Percentiles rank a stretch among this genome's conserved stretches.
These are phyloP conservation scores for Serilophus lunatus DNA, from an alignment of 2,113 vertebrate species.

Conservation along the genomic window DNA sequence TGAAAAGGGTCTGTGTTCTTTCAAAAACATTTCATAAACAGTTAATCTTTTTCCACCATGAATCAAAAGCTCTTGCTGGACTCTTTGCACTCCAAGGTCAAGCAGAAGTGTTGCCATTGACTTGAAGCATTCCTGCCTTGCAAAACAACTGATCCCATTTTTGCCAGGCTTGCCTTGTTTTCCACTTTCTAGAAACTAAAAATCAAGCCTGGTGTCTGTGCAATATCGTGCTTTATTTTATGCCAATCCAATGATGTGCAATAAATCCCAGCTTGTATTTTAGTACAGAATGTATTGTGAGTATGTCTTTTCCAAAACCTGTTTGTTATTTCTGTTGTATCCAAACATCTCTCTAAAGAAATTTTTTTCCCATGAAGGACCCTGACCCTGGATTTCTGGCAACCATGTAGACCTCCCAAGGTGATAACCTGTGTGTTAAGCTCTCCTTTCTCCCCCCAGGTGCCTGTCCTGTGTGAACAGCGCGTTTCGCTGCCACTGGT, in stretches of 20 bases:
- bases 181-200: background rate
- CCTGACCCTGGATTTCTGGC: background rate
- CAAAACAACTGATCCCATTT: background rate
- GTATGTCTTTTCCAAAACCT: background rate
- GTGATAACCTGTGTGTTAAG: background rate
- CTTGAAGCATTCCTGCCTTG: background rate
- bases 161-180: background rate
- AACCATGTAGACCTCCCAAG: fast-evolving
- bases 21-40: slow-evolving; percentile 18
- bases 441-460: slow-evolving; percentile 65
- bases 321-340: background rate
- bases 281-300: background rate
- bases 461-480: slow-evolving; percentile 98
- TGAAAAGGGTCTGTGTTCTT: background rate
- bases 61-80: background rate
- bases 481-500: slow-evolving; percentile 98
- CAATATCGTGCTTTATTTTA: background rate
- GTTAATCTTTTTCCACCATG: background rate
- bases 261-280: background rate
- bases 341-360: background rate
- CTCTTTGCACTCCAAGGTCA: background rate
- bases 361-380: background rate
- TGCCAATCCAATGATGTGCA: fast-evolving
- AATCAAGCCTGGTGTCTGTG: background rate
- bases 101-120: background rate